A percentile compares a stretch with the other conserved stretches of the same genome.
phyloP scores from a whole-genome alignment of 2,113 vertebrate species.

The Rhadina sibilatrix region DNA sequence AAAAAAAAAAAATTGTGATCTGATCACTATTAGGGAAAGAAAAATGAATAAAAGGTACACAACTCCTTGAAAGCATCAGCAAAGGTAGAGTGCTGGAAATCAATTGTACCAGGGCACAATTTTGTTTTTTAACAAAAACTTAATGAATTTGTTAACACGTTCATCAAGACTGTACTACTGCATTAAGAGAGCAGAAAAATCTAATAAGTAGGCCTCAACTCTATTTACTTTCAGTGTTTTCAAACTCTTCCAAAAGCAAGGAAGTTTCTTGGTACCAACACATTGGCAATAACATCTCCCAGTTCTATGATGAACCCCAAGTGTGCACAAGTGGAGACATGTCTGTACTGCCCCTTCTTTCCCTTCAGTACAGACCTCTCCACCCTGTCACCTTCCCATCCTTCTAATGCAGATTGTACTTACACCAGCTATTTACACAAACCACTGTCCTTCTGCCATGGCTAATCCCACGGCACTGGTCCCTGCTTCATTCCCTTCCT shows the following conservation, averaged over 20 bases:
- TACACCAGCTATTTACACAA: not conserved
- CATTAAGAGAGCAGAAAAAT: not conserved
- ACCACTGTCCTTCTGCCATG: not conserved
- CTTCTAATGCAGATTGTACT: not conserved
- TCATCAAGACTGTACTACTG: not conserved
- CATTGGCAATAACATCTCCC: not conserved
- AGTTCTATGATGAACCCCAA: not conserved
- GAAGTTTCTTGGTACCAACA: not conserved
- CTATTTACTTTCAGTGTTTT: not conserved
- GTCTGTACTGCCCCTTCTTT: not conserved
- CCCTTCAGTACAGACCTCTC: not conserved
- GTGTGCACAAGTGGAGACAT: not conserved
- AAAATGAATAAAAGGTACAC: not conserved
- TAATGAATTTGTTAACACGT: not conserved
- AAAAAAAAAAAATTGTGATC: not conserved
- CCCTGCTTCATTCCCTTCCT: not conserved
- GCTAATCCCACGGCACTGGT: not conserved
- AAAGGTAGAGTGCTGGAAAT: not conserved
- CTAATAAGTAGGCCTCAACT: not conserved
- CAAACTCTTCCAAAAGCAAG: not conserved
- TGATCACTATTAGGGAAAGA: not conserved
- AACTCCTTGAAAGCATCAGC: not conserved
- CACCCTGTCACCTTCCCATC: not conserved
- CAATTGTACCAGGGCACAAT: not conserved
- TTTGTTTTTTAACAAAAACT: not conserved